A percentile compares a stretch with the other conserved stretches of the same genome.
These are phyloP conservation scores for Anser cygnoides DNA, from an alignment of 2,113 vertebrate genomes.

Conservation along the genomic window DNA sequence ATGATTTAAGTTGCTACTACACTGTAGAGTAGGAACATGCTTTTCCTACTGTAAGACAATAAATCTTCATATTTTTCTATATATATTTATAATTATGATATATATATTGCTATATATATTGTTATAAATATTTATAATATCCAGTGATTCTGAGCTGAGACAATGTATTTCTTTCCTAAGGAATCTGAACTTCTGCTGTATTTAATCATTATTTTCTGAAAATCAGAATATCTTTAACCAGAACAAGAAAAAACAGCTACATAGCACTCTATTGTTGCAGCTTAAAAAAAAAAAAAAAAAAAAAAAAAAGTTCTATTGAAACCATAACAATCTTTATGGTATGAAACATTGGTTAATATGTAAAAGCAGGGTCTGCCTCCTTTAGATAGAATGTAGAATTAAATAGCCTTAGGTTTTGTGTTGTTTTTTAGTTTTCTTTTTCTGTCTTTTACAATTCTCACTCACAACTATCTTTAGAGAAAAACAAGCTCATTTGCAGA, in stretches of 20 bases:
- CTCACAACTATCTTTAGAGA: background rate
- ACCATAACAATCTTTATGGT: background rate
- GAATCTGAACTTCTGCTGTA: background rate
- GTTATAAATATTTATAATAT: background rate
- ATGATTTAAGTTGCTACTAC: background rate
- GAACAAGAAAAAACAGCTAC: background rate
- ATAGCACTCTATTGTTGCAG: background rate
- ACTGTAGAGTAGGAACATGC: background rate
- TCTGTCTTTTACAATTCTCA: background rate
- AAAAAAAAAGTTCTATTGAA: background rate
- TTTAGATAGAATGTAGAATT: background rate
- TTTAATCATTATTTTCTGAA: background rate
- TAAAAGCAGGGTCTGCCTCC: background rate
- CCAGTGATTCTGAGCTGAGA: background rate
- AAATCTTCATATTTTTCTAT: background rate
- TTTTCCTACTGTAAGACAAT: background rate
- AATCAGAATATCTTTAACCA: background rate
- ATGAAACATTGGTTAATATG: background rate
- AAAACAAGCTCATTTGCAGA: slow-evolving; percentile 8
- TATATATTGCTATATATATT: background rate
- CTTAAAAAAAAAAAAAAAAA: background rate
- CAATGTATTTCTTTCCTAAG: background rate
- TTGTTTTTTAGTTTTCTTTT: background rate
- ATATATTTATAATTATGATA: background rate
- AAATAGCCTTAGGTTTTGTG: background rate